Base-by-base conservation (phyloP, 2,113 vertebrate genomes). In the Amblyornis subalaris region DNA sequence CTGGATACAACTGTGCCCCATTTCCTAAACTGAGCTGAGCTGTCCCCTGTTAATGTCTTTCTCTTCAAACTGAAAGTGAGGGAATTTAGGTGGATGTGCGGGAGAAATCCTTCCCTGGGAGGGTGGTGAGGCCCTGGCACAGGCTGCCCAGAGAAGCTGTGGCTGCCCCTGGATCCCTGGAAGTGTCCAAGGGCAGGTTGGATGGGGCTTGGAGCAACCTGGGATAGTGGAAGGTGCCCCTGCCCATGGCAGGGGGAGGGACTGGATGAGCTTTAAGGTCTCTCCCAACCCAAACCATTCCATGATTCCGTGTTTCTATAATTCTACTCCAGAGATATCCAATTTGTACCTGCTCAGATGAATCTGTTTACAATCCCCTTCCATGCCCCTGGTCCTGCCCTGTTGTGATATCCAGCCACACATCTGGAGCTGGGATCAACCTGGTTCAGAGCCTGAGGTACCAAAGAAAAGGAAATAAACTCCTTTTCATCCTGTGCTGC, bases 401-500 rank as follows among this genome's bases (percentile, higher is more conserved):
- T 60, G 16, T 8, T 81, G 38, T 55, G 75, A 10, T 81, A 65
- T 45, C 57, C 28, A 78, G 10, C 5, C 36, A 22, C 16, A 28
- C 24, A n/a, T 71, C 80, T n/a, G 45, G 48, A 87, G 44, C 72
- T 71, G 44, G 19, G 57, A 67, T 84, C 64, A 81, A 62, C 22
- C 61, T 10, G 1, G 19, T 60, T 64, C 61, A 53, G 74, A 29
- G 66, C 20, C 70, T 74, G 21, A 25, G 31, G 21, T 33, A 54
- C 12, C 73, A 82, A 87, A 60, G 26, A 11, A 87, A 87, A 78
- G 44, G 26, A 71, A 78, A 74, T 38, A 90, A 92, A 83, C 31
- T 62, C 45, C 53, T 80, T 66, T 79, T 50, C 72, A 58, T 55
- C 51, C 35, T 50, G 12, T 38, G 20, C 25, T 78, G n/a, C 17